Percentiles rank a stretch among this genome's conserved stretches.
Evolutionary conservation across 2,888 invertebrate genomes (phyloP).

Genomic region (Synanthedon myopaeformis): DNA sequence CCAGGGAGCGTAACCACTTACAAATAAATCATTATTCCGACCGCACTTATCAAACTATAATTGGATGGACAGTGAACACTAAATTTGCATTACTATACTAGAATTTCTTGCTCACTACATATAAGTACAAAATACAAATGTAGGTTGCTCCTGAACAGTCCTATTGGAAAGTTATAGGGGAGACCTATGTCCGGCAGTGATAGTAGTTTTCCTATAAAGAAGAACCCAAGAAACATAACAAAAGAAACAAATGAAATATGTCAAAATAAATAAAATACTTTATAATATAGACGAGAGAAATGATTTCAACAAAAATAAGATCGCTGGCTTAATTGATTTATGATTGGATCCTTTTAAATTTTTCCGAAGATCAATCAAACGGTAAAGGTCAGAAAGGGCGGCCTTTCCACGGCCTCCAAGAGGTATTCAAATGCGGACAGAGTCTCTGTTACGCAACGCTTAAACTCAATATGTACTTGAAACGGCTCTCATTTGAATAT

Average conservation of each 20-base stretch:
- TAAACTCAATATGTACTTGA: not conserved
- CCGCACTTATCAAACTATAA: not conserved
- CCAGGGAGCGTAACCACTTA: conserved; percentile 11
- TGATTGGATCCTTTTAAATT: conserved; percentile 11
- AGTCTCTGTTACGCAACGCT: conserved; percentile 7
- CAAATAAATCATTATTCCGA: conserved; percentile 6
- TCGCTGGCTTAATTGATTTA: conserved; percentile 15
- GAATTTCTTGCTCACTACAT: no score
- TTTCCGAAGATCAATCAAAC: conserved; percentile 13
- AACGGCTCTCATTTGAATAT: not conserved
- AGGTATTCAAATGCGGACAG: conserved; percentile 5
- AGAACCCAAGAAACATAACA: no score
- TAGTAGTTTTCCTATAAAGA: no score
- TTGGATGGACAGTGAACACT: not conserved
- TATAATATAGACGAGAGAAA: no score
- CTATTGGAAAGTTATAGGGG: no score
- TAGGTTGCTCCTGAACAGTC: no score
- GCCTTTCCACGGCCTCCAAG: not conserved
- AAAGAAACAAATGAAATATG: no score
- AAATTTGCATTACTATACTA: no score
- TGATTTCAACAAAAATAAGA: not conserved
- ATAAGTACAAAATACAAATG: no score
- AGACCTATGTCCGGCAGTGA: no score
- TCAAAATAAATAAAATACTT: no score
- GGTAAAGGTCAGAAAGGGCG: conserved; percentile 7